These are phyloP conservation scores for Prosapia bicincta DNA, from an alignment of 2,888 invertebrate species.

Conservation along the genomic window DNA sequence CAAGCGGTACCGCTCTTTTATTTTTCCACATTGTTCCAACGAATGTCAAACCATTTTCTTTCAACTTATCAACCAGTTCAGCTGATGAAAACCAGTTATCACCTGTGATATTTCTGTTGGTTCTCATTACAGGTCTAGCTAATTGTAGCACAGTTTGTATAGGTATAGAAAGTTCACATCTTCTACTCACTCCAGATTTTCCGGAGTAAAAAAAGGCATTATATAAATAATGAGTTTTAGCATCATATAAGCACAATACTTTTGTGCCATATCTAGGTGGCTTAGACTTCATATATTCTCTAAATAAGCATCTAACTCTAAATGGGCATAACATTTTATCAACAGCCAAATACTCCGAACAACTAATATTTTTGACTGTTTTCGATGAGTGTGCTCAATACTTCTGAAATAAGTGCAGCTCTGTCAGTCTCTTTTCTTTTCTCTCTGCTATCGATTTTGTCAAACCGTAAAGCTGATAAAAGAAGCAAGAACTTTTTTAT, in stretches of 20 bases:
- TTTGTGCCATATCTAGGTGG: conserved; percentile 38
- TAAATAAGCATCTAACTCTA: neutral
- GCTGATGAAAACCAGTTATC: conserved; percentile 42
- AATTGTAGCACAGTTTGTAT: neutral
- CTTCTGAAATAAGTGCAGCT: too few species aligned
- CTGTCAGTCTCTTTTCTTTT: too few species aligned
- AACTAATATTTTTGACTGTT: too few species aligned
- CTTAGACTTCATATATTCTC: conserved; percentile 30
- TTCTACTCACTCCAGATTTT: neutral
- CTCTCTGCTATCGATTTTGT: too few species aligned
- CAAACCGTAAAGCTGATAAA: too few species aligned
- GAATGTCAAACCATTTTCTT: neutral
- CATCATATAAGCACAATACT: too few species aligned
- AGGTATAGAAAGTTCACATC: too few species aligned
- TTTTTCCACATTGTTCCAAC: conserved; percentile 14
- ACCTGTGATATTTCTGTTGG: conserved; percentile 38
- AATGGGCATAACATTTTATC: too few species aligned
- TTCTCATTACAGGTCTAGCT: conserved; percentile 25
- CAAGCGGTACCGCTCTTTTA: conserved; percentile 19
- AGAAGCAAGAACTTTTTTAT: too few species aligned
- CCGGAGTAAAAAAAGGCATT: neutral
- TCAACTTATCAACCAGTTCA: conserved; percentile 10
- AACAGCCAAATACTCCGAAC: too few species aligned
- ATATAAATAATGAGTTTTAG: too few species aligned
- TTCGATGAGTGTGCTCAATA: too few species aligned